Conservation (phyloP, 1,140 invertebrate species). For the Brachionus angularis region DNA sequence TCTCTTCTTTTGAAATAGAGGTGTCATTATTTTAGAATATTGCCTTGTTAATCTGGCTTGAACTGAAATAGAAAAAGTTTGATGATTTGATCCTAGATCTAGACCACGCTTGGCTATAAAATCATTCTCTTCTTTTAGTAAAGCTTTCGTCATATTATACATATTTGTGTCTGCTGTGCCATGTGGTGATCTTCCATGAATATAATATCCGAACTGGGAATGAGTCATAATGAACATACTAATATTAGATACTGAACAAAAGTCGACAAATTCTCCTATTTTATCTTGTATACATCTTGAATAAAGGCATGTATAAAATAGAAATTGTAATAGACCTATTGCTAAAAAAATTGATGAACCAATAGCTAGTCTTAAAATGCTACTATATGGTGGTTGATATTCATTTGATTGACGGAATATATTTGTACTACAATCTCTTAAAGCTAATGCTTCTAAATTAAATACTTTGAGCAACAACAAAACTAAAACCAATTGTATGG, state of each 20-base stretch:
- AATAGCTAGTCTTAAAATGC: slow-evolving; percentile 7
- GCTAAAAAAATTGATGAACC: background rate
- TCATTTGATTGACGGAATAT: slow-evolving; percentile 47
- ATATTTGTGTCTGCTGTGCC: slow-evolving; percentile 79
- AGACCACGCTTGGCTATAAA: slow-evolving; percentile 73
- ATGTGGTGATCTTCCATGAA: slow-evolving; percentile 80
- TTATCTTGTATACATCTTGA: slow-evolving; percentile 65
- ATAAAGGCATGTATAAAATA: background rate
- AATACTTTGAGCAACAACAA: slow-evolving; percentile 66
- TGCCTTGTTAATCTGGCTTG: slow-evolving; percentile 65
- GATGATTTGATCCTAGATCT: slow-evolving; percentile 71
- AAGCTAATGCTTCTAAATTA: slow-evolving; percentile 59
- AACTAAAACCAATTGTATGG: slow-evolving; percentile 64
- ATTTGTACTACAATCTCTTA: slow-evolving; percentile 53
- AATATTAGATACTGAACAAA: slow-evolving; percentile 76
- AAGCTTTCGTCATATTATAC: slow-evolving; percentile 70
- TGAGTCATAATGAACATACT: slow-evolving; percentile 72
- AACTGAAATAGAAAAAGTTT: slow-evolving; percentile 73
- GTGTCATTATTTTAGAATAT: slow-evolving; percentile 61
- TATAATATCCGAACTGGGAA: slow-evolving; percentile 74
- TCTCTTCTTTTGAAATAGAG: background rate
- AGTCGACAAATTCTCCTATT: slow-evolving; percentile 73
- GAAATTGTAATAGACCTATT: background rate
- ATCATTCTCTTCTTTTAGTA: slow-evolving; percentile 73
- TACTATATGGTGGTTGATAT: slow-evolving; percentile 52